Percentiles rank a stretch among this genome's conserved stretches.
phyloP scores from a whole-genome alignment of 2,113 vertebrate species.

The Dendropsophus ebraccatus region DNA sequence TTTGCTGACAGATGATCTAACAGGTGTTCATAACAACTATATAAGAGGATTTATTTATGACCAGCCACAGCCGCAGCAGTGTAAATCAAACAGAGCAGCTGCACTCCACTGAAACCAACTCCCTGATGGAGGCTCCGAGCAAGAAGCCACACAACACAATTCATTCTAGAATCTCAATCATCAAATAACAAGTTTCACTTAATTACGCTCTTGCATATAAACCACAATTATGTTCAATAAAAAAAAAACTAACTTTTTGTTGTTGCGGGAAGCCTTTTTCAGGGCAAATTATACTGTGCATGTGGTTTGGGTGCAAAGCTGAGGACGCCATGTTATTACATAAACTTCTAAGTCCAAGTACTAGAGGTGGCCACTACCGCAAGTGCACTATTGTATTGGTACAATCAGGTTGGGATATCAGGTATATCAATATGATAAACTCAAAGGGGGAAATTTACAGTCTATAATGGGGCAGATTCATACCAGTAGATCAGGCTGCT shows the following conservation, averaged over 20 bases:
- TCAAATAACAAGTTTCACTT: constrained; percentile 80
- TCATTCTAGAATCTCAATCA: constrained; percentile 90
- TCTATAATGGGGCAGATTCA: too few relatives aligned
- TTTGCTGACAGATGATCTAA: constrained; percentile 95
- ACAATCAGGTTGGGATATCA: too few relatives aligned
- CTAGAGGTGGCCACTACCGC: too few relatives aligned
- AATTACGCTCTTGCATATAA: constrained; percentile 75
- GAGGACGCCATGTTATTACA: not conserved
- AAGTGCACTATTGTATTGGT: too few relatives aligned
- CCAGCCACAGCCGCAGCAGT: constrained; percentile 85
- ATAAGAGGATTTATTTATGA: constrained; percentile 97
- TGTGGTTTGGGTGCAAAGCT: not conserved
- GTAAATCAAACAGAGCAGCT: constrained; percentile 91
- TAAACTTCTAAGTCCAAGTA: too few relatives aligned
- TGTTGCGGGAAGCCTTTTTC: not conserved
- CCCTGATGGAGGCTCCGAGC: constrained; percentile 78
- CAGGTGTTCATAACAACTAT: constrained; percentile 97
- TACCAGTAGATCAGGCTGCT: too few relatives aligned
- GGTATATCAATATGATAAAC: too few relatives aligned
- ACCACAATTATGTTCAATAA: constrained; percentile 74
- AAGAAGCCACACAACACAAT: constrained; percentile 81
- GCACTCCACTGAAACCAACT: constrained; percentile 81
- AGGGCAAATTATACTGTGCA: constrained; percentile 5
- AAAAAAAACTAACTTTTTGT: constrained; percentile 62
- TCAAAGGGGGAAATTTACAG: too few relatives aligned